Base-by-base conservation (phyloP, 2,797 vertebrate genomes). In the Otus scops region DNA sequence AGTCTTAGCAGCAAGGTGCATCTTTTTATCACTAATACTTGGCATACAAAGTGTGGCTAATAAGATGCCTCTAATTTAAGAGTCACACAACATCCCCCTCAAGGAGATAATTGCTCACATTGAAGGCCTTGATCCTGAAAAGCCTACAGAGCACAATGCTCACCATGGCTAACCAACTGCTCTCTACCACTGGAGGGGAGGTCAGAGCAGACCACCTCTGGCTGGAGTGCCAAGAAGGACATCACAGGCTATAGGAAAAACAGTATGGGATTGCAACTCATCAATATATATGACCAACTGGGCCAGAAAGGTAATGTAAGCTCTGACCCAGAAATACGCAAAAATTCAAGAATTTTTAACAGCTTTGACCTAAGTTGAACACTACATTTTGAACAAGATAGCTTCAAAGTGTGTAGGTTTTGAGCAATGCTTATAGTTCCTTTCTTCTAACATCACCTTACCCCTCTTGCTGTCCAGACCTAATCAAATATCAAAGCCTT, bases 1-100 rank as follows among this genome's bases (percentile, higher is more conserved):
- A 6, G 48, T 88, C 95, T 91, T 85, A 95, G 85, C 97, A 97
- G 92, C 94, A 96, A 97, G 95, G 96, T 95, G 88, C 87, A 95
- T 79, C 85, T 95, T 93, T 95, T 88, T 93, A 92, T 87, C 94
- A 86, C 48, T n/a, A 75, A 84, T 0, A 7, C 78, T 76, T 97
- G 88, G 91, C 91, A 89, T 32, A 10, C 36, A 54, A 95, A 89
- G 85, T 89, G 76, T 94, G 75, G 91, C 86, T 92, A 87, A 96
- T 91, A 92, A 89, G 91, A 74, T 67, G 76, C 10, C 70, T 91
- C 69, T 92, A 68, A 89, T 95, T 93, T 80, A 67, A 75, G 59
- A 84, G 69, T 56, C 77, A 90, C 92, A 77, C 61, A 88, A 81
- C 57, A 48, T 59, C 56, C 54, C 48, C 38, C 43, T 69, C 39